phyloP scores from a whole-genome alignment of 2,113 vertebrate species.

The Vireo altiloquus region DNA sequence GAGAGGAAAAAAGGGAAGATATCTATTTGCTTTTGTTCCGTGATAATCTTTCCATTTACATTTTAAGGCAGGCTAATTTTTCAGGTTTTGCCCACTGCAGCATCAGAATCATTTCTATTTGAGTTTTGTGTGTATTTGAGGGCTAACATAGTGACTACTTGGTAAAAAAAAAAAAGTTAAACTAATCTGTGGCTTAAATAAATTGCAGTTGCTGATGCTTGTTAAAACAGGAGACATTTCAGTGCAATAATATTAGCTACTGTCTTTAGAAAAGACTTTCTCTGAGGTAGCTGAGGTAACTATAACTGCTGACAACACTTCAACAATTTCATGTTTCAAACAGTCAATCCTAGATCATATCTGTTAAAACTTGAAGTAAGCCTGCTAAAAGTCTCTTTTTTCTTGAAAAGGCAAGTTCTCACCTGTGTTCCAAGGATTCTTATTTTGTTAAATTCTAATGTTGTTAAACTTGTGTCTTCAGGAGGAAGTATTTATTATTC shows the following conservation, averaged over 20 bases:
- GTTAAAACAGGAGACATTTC: not conserved
- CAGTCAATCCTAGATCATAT: slow-evolving; percentile 24
- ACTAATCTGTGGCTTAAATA: not conserved
- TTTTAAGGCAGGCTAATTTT: slow-evolving; percentile 47
- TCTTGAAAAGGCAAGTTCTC: slow-evolving; percentile 48
- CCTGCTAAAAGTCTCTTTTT: slow-evolving; percentile 41
- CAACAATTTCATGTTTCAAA: slow-evolving; percentile 22
- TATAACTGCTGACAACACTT: slow-evolving; percentile 46
- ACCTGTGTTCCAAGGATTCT: not conserved
- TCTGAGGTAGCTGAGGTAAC: slow-evolving; percentile 40
- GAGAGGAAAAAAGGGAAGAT: slow-evolving; percentile 65
- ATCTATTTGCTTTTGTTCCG: slow-evolving; percentile 72
- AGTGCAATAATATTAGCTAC: not conserved
- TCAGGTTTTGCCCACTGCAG: slow-evolving; percentile 1
- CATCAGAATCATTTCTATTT: slow-evolving; percentile 22
- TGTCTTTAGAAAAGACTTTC: not conserved
- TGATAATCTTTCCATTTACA: slow-evolving; percentile 58
- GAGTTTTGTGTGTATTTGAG: not conserved
- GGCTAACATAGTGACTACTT: not conserved
- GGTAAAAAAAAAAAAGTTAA: not conserved
- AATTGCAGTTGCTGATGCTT: not conserved
- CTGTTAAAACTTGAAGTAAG: slow-evolving; percentile 51
- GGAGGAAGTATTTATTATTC: slow-evolving; percentile 28
- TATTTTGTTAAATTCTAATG: slow-evolving; percentile 49
- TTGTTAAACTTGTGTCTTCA: not conserved